A percentile compares a stretch with the other conserved stretches of the same genome.
Conservation (phyloP, 2,113 vertebrate species). For the Caretta caretta region DNA sequence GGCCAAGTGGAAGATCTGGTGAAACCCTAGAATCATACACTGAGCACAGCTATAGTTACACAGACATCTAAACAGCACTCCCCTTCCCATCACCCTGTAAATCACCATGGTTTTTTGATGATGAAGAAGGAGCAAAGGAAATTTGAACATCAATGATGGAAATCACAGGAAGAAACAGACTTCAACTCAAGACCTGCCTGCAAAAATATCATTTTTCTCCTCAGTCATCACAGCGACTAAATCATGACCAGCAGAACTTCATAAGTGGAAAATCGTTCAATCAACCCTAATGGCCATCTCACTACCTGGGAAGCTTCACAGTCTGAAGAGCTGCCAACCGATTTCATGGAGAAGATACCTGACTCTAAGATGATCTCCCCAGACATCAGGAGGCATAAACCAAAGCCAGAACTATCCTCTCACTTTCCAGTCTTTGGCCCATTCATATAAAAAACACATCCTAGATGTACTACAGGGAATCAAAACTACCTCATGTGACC, state of each 20-base stretch:
- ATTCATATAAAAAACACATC: rapidly evolving
- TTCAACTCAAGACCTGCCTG: background rate
- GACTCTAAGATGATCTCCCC: background rate
- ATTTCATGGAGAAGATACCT: background rate
- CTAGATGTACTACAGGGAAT: background rate
- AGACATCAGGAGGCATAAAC: background rate
- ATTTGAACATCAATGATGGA: background rate
- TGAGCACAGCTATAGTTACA: background rate
- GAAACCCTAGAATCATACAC: background rate
- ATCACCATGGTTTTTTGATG: background rate
- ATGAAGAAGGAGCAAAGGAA: background rate
- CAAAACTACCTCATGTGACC: background rate
- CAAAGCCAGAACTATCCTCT: background rate
- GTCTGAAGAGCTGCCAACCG: background rate
- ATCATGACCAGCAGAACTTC: background rate
- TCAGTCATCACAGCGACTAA: background rate
- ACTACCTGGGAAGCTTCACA: background rate
- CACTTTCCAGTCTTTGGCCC: background rate
- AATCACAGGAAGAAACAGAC: background rate
- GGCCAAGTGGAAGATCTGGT: background rate
- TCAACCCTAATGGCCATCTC: background rate
- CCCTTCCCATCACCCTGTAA: background rate
- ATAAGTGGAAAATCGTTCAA: background rate
- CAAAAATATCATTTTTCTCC: slow-evolving; percentile 8
- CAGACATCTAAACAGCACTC: background rate